These are phyloP conservation scores for Nipponacmea schrenckii DNA, from an alignment of 2,888 invertebrate species.

Conservation along the genomic window DNA sequence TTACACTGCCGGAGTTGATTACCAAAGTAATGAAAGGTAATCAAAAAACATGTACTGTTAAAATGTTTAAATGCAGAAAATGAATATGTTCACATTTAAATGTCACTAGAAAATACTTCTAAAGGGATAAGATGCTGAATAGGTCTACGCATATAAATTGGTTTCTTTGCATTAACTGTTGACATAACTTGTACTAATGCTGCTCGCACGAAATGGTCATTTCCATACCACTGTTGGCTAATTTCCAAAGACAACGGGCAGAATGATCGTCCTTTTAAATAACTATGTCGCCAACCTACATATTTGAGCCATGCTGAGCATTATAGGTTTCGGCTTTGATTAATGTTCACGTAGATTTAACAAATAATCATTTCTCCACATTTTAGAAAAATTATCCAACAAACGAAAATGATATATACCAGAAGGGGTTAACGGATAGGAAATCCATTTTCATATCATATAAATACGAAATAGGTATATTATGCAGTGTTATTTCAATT, in stretches of 20 bases:
- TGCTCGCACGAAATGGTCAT: background rate
- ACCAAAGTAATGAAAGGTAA: too few relatives aligned
- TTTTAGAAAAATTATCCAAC: background rate
- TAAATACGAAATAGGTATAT: background rate
- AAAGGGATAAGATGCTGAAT: constrained; percentile 2
- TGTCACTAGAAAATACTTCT: background rate
- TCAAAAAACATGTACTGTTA: too few relatives aligned
- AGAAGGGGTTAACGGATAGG: background rate
- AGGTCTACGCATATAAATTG: background rate
- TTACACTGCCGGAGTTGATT: too few relatives aligned
- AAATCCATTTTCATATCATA: background rate
- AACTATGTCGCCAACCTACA: background rate
- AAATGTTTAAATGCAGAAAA: too few relatives aligned
- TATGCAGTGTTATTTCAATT: background rate
- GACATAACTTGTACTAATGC: background rate
- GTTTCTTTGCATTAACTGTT: background rate
- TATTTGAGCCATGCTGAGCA: background rate
- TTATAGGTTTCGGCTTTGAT: background rate
- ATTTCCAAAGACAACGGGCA: background rate
- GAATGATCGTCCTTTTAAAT: background rate
- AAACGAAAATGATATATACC: background rate
- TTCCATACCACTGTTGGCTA: background rate
- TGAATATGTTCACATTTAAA: too few relatives aligned
- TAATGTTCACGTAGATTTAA: background rate
- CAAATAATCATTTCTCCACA: background rate